A percentile compares a stretch with the other conserved stretches of the same genome.
phyloP scores from a whole-genome alignment of 1,140 invertebrate species.

The Magallana ariakensis region DNA sequence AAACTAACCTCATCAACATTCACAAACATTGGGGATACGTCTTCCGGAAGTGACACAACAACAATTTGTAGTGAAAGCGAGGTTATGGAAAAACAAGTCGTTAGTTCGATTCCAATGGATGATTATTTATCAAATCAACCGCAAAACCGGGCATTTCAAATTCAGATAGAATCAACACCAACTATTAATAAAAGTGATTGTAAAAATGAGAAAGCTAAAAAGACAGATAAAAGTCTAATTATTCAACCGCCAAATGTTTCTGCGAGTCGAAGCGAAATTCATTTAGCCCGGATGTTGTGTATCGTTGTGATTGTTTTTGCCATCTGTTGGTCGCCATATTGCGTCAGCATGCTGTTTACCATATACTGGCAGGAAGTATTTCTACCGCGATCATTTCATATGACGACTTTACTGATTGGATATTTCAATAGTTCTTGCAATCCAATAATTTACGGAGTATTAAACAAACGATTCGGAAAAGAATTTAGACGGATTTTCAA shows the following conservation, averaged over 20 bases:
- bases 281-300: conserved; percentile 32
- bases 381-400: conserved; percentile 31
- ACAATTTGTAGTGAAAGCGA: background rate
- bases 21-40: background rate
- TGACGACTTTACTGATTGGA: conserved; percentile 45
- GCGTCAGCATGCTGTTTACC: conserved; percentile 45
- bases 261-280: conserved; percentile 25
- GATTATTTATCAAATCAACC: background rate
- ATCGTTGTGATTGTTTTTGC: conserved; percentile 30
- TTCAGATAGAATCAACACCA: background rate
- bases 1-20: background rate
- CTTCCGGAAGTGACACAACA: background rate
- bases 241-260: background rate
- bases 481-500: conserved; percentile 21
- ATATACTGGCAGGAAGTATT: background rate
- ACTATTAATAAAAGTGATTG: background rate
- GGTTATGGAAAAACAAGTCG: background rate
- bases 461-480: conserved; percentile 46
- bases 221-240: background rate
- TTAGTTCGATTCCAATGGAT: background rate
- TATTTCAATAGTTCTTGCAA: conserved; percentile 48
- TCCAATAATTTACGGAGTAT: conserved; percentile 52
- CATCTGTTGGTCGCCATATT: conserved; percentile 44
- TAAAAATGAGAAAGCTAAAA: background rate
- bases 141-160: background rate